A percentile compares a stretch with the other conserved stretches of the same genome.
Evolutionary conservation across 2,113 vertebrate genomes (phyloP).

Genomic region (Amazona vittata): DNA sequence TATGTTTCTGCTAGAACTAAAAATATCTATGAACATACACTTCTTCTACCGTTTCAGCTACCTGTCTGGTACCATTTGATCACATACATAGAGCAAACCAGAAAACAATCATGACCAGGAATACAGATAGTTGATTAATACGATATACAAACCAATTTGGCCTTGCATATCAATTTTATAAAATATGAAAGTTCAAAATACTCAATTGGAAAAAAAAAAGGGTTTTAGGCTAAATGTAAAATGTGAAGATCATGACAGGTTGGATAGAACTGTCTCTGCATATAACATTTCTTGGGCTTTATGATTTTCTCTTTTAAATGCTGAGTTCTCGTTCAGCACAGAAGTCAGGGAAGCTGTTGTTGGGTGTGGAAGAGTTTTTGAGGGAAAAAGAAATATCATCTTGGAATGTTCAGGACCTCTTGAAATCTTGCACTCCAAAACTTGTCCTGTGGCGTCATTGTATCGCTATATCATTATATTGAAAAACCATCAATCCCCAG

Average conservation of each 20-base stretch:
- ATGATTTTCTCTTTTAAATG: not conserved
- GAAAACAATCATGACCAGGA: not conserved
- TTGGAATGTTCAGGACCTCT: not conserved
- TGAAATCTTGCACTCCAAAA: not conserved
- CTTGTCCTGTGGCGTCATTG: not conserved
- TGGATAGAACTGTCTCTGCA: not conserved
- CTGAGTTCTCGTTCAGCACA: not conserved
- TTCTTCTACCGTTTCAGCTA: not conserved
- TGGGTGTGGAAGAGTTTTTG: not conserved
- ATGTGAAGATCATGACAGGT: not conserved
- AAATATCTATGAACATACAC: not conserved
- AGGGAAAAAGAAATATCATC: not conserved
- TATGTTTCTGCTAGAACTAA: not conserved
- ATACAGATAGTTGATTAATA: not conserved
- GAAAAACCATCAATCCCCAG: not conserved
- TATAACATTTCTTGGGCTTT: not conserved
- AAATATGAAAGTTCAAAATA: not conserved
- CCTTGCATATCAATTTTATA: not conserved
- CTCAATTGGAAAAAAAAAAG: not conserved
- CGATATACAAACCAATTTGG: not conserved
- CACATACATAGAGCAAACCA: not conserved
- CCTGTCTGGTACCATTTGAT: constrained; percentile 10
- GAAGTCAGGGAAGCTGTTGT: not conserved
- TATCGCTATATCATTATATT: not conserved
- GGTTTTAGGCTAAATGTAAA: not conserved